Evolutionary conservation across 1,140 invertebrate genomes (phyloP).

Genomic region (Drosophila dunni): DNA sequence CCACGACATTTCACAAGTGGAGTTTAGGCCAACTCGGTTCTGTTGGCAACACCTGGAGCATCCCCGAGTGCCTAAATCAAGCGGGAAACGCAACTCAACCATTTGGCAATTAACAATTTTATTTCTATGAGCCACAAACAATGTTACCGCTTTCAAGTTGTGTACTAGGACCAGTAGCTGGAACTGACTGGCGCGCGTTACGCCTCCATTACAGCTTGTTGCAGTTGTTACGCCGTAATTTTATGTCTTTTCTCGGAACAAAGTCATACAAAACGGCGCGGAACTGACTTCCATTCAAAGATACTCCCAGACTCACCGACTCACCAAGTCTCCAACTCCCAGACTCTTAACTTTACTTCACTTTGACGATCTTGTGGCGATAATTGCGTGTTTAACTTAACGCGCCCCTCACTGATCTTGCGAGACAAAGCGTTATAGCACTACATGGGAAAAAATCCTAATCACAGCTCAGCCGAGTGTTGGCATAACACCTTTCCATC

Average conservation of each 20-base stretch:
- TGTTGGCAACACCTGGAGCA: conserved; percentile 36
- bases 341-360: conserved; percentile 6
- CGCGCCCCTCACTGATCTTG: conserved; percentile 39
- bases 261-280: conserved; percentile 81
- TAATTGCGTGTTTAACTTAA: conserved; percentile 70
- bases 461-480: background rate
- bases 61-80: conserved; percentile 62
- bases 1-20: conserved; percentile 63
- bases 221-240: conserved; percentile 83
- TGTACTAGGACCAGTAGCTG: conserved; percentile 12
- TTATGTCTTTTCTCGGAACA: conserved; percentile 80
- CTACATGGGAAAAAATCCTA: background rate
- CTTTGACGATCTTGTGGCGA: conserved; percentile 60
- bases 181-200: conserved; percentile 60
- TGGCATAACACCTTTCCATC: conserved; percentile 5
- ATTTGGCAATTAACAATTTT: conserved; percentile 83
- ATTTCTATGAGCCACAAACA: conserved; percentile 81
- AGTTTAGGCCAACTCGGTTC: conserved; percentile 16
- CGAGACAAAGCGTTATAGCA: background rate
- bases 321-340: conserved; percentile 30
- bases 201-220: conserved; percentile 81
- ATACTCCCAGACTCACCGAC: conserved; percentile 34
- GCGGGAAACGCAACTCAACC: conserved; percentile 71
- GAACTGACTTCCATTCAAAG: conserved; percentile 47
- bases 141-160: conserved; percentile 63